These are phyloP conservation scores for Scomber japonicus DNA, from an alignment of 2,113 vertebrate species.

Conservation along the genomic window DNA sequence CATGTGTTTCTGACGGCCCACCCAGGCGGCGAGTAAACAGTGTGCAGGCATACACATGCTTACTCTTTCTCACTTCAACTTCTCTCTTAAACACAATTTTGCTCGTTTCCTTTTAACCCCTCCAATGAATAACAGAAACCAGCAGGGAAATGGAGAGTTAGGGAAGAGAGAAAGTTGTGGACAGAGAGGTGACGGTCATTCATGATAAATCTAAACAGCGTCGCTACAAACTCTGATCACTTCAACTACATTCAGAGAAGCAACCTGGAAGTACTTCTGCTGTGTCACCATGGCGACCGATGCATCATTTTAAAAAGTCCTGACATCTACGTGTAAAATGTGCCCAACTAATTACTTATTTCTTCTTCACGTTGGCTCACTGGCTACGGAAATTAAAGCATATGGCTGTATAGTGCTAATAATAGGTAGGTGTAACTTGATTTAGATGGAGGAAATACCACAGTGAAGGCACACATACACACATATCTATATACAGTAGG, in stretches of 20 bases:
- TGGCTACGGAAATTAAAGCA: neutral
- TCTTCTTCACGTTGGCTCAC: neutral
- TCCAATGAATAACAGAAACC: conserved; percentile 36
- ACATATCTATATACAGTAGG: too few relatives aligned
- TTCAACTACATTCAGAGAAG: conserved; percentile 17
- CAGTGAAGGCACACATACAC: neutral
- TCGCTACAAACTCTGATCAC: conserved; percentile 23
- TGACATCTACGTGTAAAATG: neutral
- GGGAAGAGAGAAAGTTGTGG: neutral
- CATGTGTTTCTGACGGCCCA: conserved; percentile 63
- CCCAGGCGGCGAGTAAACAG: conserved; percentile 52
- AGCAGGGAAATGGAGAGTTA: conserved; percentile 17
- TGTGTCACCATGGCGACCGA: conserved; percentile 3
- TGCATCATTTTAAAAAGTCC: neutral
- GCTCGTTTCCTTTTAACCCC: neutral
- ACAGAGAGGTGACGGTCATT: conserved; percentile 16
- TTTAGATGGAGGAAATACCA: neutral
- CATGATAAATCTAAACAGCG: conserved; percentile 14
- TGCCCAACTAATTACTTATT: too few relatives aligned
- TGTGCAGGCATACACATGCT: conserved; percentile 3
- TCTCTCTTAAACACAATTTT: conserved; percentile 19
- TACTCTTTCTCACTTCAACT: conserved; percentile 12
- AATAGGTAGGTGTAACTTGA: neutral
- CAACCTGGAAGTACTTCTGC: conserved; percentile 7
- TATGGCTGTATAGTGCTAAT: neutral